Evolutionary conservation across 2,888 invertebrate genomes (phyloP), one percentile per base, ranked within the genome.

Genomic region (Sylvicola fuscatus): DNA sequence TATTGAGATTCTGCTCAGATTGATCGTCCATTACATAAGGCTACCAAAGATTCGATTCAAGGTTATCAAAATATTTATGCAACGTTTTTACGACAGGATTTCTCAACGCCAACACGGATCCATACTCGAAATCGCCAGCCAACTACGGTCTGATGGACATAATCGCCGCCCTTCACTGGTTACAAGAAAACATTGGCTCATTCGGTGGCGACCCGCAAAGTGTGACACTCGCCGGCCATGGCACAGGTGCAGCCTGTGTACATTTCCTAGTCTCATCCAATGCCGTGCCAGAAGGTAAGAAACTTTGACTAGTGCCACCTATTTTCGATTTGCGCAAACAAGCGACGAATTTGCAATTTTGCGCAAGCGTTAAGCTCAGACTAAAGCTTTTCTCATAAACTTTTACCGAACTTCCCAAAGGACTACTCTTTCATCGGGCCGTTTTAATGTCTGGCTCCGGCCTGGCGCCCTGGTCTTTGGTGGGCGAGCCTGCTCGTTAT

Each of bases 141-240:
- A 97, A 97, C 67, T 93, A 92, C 59, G 97, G 95, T n/a, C 72
- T 97, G 38, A 86, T 93, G 79, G 97, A 95, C 61, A 87, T 90
- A 61, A 84, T 92, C 47, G 92, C 90, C 1, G 92, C 92, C 0
- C 62, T 95, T 42, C 90, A 90, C 52, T 93, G 93, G 93, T 73
- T 95, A 41, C 84, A 89, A 51, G 89, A 89, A 58, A 93, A 95
- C 58, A 86, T 95, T 35, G 87, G 76, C 1, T 78, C 80, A 36
- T 97, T 97, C 54, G 92, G 92, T 4, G 97, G 95, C 1, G 93
- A 95, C 58, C 76, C 87, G 1, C 74, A 78, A 28, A 82, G 86
- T 49, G 89, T 97, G 38, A 95, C 95, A 2, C 65, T 97, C 14
- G 75, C 92, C 54, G 95, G 95, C 0, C 93, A 95, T 51, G 93